Base-by-base conservation (phyloP, 2,113 vertebrate genomes). In the Mesoclemmys tuberculata region DNA sequence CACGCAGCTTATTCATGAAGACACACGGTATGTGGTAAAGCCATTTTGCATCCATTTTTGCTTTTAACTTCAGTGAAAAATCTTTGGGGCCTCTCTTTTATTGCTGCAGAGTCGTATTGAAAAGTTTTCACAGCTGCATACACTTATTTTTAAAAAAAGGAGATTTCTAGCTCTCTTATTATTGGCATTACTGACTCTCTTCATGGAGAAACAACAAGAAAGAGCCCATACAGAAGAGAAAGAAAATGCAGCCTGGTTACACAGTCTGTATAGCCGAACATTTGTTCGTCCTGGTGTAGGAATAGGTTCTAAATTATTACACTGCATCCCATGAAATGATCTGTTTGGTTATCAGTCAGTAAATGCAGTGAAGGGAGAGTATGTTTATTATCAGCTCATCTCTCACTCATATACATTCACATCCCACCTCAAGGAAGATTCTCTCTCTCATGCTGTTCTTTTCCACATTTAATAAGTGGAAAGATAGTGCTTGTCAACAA, bases 391-490 rank as follows among this genome's bases (percentile, higher is more conserved):
- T 87, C 92, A 91, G 81, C 78, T 90, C 94, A 74, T 91, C 89
- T 93, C 87, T 93, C 89, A 24, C 85, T 95, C 35, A 10, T 92
- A 84, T 82, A 49, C 84, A 80, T 94, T 94, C 93, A 77, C 83
- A 83, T 80, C 88, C 92, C 68, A 85, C 4, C 0, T 71, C 68
- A 55, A 49, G 88, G 88, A 91, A 95, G 90, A 96, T 90, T 96
- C 86, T 77, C 82, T 94, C 93, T 94, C 93, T 87, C 96, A 96
- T 94, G 93, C 88, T 97, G 80, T 85, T 97, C 93, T 89, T 81
- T 58, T 54, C 81, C 24, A 92, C 93, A 91, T 96, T 90, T 95
- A 64, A 93, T 96, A 90, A 94, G 85, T 88, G 81, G 91, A 92
- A 86, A 94, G 92, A 77, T 94, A 35, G 87, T 92, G 85, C 93